Conservation (phyloP, 1,140 invertebrate genomes). For the Adelges cooleyi region DNA sequence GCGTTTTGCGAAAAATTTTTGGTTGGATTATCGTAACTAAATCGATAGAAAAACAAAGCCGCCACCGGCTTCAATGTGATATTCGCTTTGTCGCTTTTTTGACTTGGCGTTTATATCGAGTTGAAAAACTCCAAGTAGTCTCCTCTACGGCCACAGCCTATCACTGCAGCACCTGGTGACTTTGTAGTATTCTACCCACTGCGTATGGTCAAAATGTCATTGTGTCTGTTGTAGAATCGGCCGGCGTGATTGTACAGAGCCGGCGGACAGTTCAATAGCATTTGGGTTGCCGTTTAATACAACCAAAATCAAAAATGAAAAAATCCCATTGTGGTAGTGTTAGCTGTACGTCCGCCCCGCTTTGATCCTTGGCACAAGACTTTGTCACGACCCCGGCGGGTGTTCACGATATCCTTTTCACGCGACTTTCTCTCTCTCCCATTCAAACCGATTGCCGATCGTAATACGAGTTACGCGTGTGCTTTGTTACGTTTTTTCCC, state of each 20-base stretch:
- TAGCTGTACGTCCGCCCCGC: too few relatives aligned
- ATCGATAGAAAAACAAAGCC: too few relatives aligned
- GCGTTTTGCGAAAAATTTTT: too few relatives aligned
- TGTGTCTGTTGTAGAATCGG: background rate
- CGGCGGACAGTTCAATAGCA: too few relatives aligned
- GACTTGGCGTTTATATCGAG: too few relatives aligned
- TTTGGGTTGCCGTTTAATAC: too few relatives aligned
- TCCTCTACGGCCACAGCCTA: too few relatives aligned
- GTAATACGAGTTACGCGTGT: background rate
- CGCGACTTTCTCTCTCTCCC: background rate
- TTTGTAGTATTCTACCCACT: background rate
- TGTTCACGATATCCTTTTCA: constrained; percentile 4
- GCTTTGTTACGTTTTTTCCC: background rate
- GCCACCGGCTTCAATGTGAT: too few relatives aligned
- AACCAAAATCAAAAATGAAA: background rate
- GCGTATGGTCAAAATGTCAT: background rate
- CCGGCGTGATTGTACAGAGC: too few relatives aligned
- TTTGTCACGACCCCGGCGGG: background rate
- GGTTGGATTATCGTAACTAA: too few relatives aligned
- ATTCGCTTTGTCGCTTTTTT: too few relatives aligned
- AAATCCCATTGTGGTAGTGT: background rate
- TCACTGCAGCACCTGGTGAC: background rate
- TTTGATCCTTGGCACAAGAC: background rate
- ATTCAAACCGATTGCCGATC: background rate
- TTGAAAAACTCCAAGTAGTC: too few relatives aligned